Evolutionary conservation across 2,888 invertebrate species (phyloP), one percentile per base, ranked within the genome.

Genomic region (Ormyrus labotus): DNA sequence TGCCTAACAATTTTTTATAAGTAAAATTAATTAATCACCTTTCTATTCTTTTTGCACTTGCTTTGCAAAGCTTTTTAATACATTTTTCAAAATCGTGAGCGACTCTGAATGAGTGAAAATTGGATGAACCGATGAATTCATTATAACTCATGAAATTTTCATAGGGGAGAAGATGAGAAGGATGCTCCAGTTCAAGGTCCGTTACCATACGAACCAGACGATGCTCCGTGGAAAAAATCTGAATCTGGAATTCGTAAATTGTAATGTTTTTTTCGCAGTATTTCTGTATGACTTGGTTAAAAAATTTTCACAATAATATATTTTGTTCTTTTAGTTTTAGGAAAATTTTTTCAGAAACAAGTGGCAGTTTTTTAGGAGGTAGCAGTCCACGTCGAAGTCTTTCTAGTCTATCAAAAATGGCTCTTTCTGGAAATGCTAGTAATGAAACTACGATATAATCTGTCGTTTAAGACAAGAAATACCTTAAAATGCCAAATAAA

Each of bases 101-200:
- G 34, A 3, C 34, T 34, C 34, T 3, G 34, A 34, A 34, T 34
- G 34, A 34, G 34, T 34, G 34, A 34, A 34, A 34, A 3, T 34
- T 34, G 34, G 0, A 34, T 34, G 34, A 2, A 34, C 3, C 34
- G 34, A 34, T 34, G 34, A 34, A 34, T 34, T 34, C 34, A 34
- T 34, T 34, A 34, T 4, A 34, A 34, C 4, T 34, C 34, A 34
- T 34, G 4, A 34, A 34, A 71, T 64, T 55, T 68, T 72, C 68
- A 76, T 64, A 90, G 89, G 71, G 84, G 85, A 47, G 89, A 89
- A 58, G 92, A 92, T 64, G 92, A 95, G 63, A 96, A 96, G 83
- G 98, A 98, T 87, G 94, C 96, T 11, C 97, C 98, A 1, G 99
- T 99, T 0, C 98, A 99, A 91, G 99, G 99, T 5, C 99, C 99